A percentile compares a stretch with the other conserved stretches of the same genome.
Evolutionary conservation across 2,113 vertebrate genomes (phyloP).

Genomic region (Furnarius figulus): DNA sequence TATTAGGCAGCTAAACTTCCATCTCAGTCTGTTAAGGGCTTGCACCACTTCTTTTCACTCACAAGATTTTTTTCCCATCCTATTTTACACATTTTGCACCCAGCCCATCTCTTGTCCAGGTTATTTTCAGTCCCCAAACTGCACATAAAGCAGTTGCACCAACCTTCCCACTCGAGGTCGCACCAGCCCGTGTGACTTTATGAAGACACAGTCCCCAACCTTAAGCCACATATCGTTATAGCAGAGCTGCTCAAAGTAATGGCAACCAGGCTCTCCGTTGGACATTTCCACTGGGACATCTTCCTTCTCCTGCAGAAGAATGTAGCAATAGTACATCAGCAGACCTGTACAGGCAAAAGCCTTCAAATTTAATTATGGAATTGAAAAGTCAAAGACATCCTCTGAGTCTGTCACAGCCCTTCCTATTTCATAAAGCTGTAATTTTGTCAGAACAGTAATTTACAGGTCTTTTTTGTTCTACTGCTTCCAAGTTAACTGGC

Average conservation of each 20-base stretch:
- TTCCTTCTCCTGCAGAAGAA: conserved; percentile 87
- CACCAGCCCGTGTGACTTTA: conserved; percentile 93
- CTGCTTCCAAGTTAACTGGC: neutral
- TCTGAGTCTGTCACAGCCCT: neutral
- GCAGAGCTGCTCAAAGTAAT: conserved; percentile 95
- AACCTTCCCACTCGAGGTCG: conserved; percentile 95
- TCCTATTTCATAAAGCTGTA: neutral
- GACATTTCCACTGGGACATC: conserved; percentile 92
- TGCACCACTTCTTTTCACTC: neutral
- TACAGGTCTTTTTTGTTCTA: neutral
- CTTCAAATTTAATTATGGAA: neutral
- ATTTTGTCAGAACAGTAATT: neutral
- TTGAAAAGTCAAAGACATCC: neutral
- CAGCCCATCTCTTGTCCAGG: neutral
- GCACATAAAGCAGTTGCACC: neutral
- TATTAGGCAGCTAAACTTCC: neutral
- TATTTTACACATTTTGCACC: neutral
- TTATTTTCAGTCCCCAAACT: neutral
- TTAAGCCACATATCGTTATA: conserved; percentile 96
- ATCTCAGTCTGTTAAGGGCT: neutral
- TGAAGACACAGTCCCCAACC: conserved; percentile 96
- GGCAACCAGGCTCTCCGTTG: conserved; percentile 94
- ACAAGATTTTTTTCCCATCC: neutral
- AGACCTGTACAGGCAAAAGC: neutral
- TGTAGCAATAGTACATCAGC: neutral